Conservation (phyloP, 2,797 vertebrate genomes). For the Pseudopleuronectes americanus region DNA sequence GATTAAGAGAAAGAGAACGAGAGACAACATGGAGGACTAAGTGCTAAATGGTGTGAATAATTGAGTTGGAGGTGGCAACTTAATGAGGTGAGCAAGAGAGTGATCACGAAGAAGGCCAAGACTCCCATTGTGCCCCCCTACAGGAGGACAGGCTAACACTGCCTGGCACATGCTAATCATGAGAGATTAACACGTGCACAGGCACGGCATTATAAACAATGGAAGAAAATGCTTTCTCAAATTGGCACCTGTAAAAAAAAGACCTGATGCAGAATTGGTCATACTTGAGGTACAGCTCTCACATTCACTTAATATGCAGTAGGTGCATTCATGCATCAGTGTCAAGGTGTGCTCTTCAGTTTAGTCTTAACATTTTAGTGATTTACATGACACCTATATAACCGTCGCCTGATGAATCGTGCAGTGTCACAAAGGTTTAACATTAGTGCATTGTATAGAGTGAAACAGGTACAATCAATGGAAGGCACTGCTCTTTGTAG, state of each 20-base stretch:
- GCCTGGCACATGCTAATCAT: constrained; percentile 57
- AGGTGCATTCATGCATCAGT: too few relatives aligned
- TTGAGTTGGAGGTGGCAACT: constrained; percentile 90
- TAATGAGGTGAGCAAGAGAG: constrained; percentile 87
- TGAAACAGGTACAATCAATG: too few relatives aligned
- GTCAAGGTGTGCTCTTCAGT: too few relatives aligned
- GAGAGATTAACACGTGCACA: constrained; percentile 36
- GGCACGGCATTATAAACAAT: constrained; percentile 18
- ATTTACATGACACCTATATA: too few relatives aligned
- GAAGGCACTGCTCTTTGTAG: background rate
- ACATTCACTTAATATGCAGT: background rate
- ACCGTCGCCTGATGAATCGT: too few relatives aligned
- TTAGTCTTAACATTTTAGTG: too few relatives aligned
- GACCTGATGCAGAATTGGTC: constrained; percentile 1
- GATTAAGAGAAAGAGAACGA: constrained; percentile 12
- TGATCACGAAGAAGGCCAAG: constrained; percentile 66
- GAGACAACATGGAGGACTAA: constrained; percentile 85
- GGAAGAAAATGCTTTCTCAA: constrained; percentile 13
- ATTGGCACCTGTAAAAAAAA: constrained; percentile 11
- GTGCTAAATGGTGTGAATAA: constrained; percentile 93
- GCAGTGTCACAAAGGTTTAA: too few relatives aligned
- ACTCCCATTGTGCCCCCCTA: constrained; percentile 70
- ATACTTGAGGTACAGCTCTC: background rate
- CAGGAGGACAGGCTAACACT: constrained; percentile 75
- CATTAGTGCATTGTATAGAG: too few relatives aligned